Evolutionary conservation across 2,888 invertebrate species (phyloP).

Genomic region (Ischnura elegans): DNA sequence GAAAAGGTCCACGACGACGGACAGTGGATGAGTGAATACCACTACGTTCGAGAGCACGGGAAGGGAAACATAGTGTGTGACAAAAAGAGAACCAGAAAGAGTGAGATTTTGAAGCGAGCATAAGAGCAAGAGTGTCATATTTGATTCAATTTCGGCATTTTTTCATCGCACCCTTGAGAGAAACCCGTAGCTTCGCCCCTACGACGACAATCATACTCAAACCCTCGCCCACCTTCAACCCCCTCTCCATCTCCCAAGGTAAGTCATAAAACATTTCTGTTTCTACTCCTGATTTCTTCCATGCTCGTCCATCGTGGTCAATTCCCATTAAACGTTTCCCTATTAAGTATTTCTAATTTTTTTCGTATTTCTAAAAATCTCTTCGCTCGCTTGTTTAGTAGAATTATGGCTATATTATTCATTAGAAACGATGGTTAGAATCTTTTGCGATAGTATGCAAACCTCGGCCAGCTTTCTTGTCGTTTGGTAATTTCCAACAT

Average conservation of each 20-base stretch:
- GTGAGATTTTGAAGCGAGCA: slow-evolving; percentile 39
- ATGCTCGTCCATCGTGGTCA: background rate
- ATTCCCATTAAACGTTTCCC: background rate
- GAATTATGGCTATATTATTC: no score
- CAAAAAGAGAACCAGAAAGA: background rate
- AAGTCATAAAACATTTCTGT: background rate
- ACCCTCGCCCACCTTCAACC: background rate
- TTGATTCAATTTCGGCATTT: slow-evolving; percentile 63
- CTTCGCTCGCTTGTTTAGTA: no score
- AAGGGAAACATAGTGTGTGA: no score
- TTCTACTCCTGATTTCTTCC: background rate
- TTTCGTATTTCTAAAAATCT: no score
- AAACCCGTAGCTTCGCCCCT: background rate
- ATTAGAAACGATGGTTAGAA: no score
- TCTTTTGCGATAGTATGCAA: no score
- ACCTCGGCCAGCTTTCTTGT: no score
- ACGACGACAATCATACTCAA: background rate
- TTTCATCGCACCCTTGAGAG: slow-evolving; percentile 44
- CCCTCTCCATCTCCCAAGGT: background rate
- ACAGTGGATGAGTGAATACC: background rate
- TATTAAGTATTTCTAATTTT: no score
- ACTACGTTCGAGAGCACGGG: background rate
- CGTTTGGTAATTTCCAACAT: no score
- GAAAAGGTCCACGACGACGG: background rate
- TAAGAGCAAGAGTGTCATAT: slow-evolving; percentile 40